These are phyloP conservation scores for Myotis brandtii DNA, from an alignment of 2,113 vertebrate species.

Conservation along the genomic window DNA sequence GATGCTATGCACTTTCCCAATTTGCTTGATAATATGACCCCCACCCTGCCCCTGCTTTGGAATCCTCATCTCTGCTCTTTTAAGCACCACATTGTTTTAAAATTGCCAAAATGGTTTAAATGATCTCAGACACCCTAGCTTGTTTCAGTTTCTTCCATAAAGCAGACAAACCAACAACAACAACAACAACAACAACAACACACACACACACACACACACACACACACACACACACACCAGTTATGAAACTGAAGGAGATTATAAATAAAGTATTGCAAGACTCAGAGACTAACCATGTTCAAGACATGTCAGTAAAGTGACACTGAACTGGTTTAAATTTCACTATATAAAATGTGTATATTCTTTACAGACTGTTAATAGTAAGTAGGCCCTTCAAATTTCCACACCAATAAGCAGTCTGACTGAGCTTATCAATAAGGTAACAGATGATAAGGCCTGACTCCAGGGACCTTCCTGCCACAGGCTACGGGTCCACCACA, in stretches of 20 bases:
- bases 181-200: not conserved
- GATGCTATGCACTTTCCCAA: rapidly evolving
- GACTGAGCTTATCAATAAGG: not conserved
- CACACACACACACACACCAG: not conserved
- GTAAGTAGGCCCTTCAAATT: not conserved
- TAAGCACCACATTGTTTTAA: not conserved
- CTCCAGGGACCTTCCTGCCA: not conserved
- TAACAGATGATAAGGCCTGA: not conserved
- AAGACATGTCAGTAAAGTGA: not conserved
- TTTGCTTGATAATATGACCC: not conserved
- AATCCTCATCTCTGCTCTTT: not conserved
- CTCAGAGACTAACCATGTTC: not conserved
- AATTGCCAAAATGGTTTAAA: not conserved
- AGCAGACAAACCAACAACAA: not conserved
- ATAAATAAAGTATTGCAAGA: not conserved
- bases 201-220: not conserved
- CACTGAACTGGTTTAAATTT: not conserved
- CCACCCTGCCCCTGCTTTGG: not conserved
- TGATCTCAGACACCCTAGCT: not conserved
- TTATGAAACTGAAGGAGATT: not conserved
- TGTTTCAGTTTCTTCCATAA: not conserved
- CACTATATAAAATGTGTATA: not conserved
- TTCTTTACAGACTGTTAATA: not conserved
- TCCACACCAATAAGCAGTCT: not conserved
- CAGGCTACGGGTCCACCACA: not conserved